Base-by-base conservation (phyloP, 2,113 vertebrate genomes). In the Amphiprion ocellaris region DNA sequence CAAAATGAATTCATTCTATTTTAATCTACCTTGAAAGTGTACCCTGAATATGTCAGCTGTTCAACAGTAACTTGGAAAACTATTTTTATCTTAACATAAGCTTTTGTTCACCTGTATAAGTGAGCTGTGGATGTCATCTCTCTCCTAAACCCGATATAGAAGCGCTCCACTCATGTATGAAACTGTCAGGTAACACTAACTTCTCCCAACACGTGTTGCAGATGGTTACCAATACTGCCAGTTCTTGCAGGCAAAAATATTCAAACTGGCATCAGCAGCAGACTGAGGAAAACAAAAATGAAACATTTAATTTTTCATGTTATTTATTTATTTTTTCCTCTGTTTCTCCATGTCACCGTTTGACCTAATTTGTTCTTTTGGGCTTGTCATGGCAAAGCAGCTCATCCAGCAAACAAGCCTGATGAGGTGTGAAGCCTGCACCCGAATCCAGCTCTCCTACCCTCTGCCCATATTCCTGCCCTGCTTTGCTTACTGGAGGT, bases 301-400 rank as follows among this genome's bases (percentile, higher is more conserved):
- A 85, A 85, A 90, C 69, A 87, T 87, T 84, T 67, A 61, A 85
- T 83, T 87, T 82, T 84, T 87, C 90, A 86, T 88, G 83, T 82
- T 37, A 0, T 37, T 71, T n/a, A n/a, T n/a, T 85, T 81, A 77
- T 76, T 77, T 72, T 70, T 37, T 62, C 75, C 75, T 87, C 19
- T 46, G 60, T 89, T 91, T 89, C 81, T 87, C 81, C 47, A 58
- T 88, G 89, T 92, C 90, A 92, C 84, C 19, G 44, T 92, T 89
- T 93, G 93, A 93, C 91, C 93, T 91, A 91, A 92, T 92, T 94
- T 93, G 85, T 89, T 90, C 85, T 90, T 92, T 92, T 91, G 81
- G 87, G 82, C 90, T 91, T 92, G 93, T 92, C 90, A 85, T 88
- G 82, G 86, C 82, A 88, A 63, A 89, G 88, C 86, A 90, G 88